Conservation (phyloP, 2,888 invertebrate species). For the Rotaria magnacalcarata region DNA sequence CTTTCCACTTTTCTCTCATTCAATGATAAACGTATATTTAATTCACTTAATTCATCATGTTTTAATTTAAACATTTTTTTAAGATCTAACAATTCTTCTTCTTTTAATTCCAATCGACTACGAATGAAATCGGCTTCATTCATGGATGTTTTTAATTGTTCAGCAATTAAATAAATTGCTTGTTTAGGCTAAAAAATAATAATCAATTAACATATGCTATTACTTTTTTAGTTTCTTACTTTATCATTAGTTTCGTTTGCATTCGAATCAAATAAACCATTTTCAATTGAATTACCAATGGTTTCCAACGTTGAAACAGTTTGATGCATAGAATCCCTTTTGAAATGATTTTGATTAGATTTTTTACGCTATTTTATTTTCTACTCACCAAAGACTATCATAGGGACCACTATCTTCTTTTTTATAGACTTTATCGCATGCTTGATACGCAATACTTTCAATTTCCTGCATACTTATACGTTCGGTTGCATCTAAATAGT, state of each 20-base stretch:
- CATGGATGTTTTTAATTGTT: conserved; percentile 82
- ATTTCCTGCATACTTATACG: conserved; percentile 57
- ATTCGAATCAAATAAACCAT: conserved; percentile 37
- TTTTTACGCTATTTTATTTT: background rate
- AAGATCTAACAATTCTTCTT: conserved; percentile 83
- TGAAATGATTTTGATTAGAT: too few relatives aligned
- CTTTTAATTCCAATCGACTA: conserved; percentile 83
- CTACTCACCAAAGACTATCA: conserved; percentile 52
- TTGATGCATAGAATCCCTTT: conserved; percentile 51
- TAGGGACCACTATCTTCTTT: conserved; percentile 60
- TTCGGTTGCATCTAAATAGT: conserved; percentile 57
- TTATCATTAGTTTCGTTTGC: conserved; percentile 16
- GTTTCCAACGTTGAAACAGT: conserved; percentile 49
- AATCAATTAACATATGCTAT: background rate
- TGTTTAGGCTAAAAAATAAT: conserved; percentile 60
- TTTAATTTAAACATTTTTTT: conserved; percentile 79
- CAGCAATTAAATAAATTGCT: conserved; percentile 69
- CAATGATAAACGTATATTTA: conserved; percentile 64
- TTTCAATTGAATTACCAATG: conserved; percentile 48
- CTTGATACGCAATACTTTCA: conserved; percentile 69
- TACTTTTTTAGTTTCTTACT: background rate
- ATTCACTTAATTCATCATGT: conserved; percentile 58
- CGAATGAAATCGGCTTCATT: conserved; percentile 79
- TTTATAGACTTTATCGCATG: conserved; percentile 67
- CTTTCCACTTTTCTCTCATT: conserved; percentile 79